phyloP scores from a whole-genome alignment of 2,113 vertebrate species.

The Campylomormyrus numenius region DNA sequence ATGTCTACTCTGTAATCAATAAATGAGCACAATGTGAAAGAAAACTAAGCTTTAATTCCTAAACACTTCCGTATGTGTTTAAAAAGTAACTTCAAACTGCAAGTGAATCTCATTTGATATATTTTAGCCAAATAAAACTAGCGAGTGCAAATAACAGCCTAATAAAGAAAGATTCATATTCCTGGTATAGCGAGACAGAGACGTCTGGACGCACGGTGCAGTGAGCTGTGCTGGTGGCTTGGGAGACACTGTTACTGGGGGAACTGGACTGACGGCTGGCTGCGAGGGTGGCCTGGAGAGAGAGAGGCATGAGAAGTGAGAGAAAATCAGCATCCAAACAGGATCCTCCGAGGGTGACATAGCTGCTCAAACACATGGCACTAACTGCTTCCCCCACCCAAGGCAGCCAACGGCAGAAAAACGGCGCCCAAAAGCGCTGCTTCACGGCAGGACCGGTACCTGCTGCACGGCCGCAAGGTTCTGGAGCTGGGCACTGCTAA shows the following conservation, averaged over 20 bases:
- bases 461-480: conserved; percentile 96
- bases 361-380: not conserved
- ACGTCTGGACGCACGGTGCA: conserved; percentile 57
- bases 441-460: conserved; percentile 52
- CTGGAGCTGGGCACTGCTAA: conserved; percentile 88
- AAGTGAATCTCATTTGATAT: not conserved
- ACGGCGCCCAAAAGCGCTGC: not conserved
- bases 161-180: not conserved
- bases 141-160: not conserved
- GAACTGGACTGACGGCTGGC: conserved; percentile 89
- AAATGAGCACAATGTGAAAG: not conserved
- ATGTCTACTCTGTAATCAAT: not conserved
- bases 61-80: not conserved
- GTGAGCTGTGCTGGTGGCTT: conserved; percentile 75
- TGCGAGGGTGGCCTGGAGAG: conserved; percentile 81
- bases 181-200: not conserved
- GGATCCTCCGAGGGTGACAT: not conserved
- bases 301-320: not conserved
- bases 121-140: not conserved
- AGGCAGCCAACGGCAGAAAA: not conserved
- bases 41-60: not conserved
- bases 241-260: conserved; percentile 74
- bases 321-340: not conserved
- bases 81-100: not conserved
- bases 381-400: not conserved